phyloP scores from a whole-genome alignment of 2,113 vertebrate genomes.

The Myodes glareolus region DNA sequence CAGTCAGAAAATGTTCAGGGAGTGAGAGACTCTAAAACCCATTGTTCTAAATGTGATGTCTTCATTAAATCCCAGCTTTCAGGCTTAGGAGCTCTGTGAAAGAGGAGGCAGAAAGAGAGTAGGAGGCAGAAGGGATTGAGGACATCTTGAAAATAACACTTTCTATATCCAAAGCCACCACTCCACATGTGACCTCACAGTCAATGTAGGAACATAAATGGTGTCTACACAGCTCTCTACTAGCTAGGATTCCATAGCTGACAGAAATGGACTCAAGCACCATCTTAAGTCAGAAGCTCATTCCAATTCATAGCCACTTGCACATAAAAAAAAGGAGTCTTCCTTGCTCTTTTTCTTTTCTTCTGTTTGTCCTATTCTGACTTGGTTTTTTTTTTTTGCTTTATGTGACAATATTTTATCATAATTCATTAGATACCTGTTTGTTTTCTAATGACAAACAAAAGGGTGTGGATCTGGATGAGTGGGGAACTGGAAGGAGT shows the following conservation, averaged over 20 bases:
- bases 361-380: background rate
- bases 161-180: background rate
- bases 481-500: background rate
- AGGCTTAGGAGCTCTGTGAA: background rate
- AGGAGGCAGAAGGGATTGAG: background rate
- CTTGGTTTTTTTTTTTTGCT: background rate
- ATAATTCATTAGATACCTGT: background rate
- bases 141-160: background rate
- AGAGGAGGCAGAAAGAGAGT: background rate
- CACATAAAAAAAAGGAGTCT: background rate
- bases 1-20: background rate
- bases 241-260: background rate
- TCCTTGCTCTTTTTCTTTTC: no score
- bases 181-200: background rate
- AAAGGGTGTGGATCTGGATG: background rate
- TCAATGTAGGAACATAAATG: background rate
- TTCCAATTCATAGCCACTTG: background rate
- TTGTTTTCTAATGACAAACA: background rate
- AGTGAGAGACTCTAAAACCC: background rate
- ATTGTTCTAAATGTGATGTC: background rate
- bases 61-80: background rate
- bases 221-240: background rate
- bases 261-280: background rate
- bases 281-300: background rate
- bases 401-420: background rate